Evolutionary conservation across 2,888 invertebrate genomes (phyloP), one percentile per base, ranked within the genome.

Genomic region (Aproaerema taeniolella): DNA sequence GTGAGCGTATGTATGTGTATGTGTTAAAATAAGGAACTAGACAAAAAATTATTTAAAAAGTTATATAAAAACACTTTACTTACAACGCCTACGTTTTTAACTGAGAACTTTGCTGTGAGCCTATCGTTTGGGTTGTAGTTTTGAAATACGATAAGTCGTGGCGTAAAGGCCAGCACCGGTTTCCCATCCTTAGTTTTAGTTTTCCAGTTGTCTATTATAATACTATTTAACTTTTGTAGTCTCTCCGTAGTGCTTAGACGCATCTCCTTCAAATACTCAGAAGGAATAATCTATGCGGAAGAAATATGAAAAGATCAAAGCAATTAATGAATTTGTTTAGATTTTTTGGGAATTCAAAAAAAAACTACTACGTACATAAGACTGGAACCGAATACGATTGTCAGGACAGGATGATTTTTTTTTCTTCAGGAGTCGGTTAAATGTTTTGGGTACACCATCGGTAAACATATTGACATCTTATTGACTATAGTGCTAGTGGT

Each of bases 71-170:
- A 8, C 26, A 26, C 2, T 28, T 11, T 13, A 42, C 52, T 54
- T 67, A 90, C 91, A 76, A 87, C 77, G 49, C 89, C 85, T 32
- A 76, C 77, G 64, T 91, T 91, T 54, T 78, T 85, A 38, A 91
- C 77, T 0, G 77, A 73, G 46, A 91, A 69, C 33, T 87, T 81
- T 0, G 88, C 74, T 12, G 75, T 71, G 42, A 89, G 79, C 48
- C 67, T 72, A 12, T 83, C 78, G 30, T 89, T 89, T 2, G 82
- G 73, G 41, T 77, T 69, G 61, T 85, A 91, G 60, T 89, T 90
- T 70, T 91, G 91, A 52, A 90, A 91, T 14, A 91, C 67, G 1
- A 91, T 58, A 12, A 90, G 56, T 49, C 68, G 81, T 0, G 91
- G 91, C 10, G 75, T 69, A 49, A 86, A 77, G 1, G 67, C 65